Percentiles rank a stretch among this genome's conserved stretches.
Conservation (phyloP, 2,797 vertebrate genomes). For the Leptodactylus fallax region DNA sequence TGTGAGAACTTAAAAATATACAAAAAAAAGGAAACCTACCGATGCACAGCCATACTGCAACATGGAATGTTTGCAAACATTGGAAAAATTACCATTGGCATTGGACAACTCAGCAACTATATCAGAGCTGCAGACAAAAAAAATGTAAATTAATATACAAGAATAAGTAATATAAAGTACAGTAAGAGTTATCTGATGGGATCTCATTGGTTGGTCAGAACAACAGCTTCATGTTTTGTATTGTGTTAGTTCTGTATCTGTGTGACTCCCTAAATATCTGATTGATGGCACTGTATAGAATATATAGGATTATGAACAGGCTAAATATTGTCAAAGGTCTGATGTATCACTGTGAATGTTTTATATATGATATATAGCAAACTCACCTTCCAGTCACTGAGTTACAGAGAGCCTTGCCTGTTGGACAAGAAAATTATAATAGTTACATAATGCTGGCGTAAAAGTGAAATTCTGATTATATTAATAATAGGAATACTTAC, state of each 20-base stretch:
- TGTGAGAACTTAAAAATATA: neutral
- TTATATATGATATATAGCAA: constrained; percentile 13
- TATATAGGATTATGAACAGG: neutral
- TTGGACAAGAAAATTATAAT: neutral
- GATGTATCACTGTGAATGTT: too few species aligned
- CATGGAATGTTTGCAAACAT: constrained; percentile 55
- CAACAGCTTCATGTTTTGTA: neutral
- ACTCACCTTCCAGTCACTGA: constrained; percentile 13
- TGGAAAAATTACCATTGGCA: rapidly evolving
- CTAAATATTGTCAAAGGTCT: neutral
- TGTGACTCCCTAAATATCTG: neutral
- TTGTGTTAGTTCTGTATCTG: neutral
- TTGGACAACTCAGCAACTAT: constrained; percentile 12
- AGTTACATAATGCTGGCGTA: neutral
- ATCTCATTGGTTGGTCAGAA: neutral
- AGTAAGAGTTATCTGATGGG: too few species aligned
- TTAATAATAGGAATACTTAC: constrained; percentile 9
- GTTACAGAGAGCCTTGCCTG: neutral
- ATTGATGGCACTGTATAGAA: neutral
- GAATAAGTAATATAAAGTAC: too few species aligned
- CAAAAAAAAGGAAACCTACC: constrained; percentile 36
- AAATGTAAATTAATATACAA: neutral
- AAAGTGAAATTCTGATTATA: neutral
- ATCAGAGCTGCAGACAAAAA: constrained; percentile 52
- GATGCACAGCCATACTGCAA: constrained; percentile 62